These are phyloP conservation scores for Ia io DNA, from an alignment of 2,113 vertebrate species.

Conservation along the genomic window DNA sequence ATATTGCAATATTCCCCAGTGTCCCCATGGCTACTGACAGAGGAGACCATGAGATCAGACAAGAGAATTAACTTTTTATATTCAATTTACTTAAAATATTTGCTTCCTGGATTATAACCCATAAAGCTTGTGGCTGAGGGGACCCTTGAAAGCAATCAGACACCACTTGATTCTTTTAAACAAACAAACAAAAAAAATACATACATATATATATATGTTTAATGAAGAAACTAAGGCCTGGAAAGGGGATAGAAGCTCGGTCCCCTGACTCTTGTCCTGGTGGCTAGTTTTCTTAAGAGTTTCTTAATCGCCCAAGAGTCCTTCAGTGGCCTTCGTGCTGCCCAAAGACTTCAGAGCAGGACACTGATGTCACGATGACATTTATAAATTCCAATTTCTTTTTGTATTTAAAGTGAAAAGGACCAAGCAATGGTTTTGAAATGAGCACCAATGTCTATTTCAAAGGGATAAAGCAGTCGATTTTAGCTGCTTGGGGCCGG, in stretches of 20 bases:
- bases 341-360: not conserved
- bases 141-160: not conserved
- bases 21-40: not conserved
- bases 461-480: not conserved
- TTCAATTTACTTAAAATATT: conserved; percentile 54
- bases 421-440: not conserved
- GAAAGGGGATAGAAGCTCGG: not conserved
- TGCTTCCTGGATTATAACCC: not conserved
- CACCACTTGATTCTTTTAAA: not conserved
- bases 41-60: not conserved
- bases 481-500: not conserved
- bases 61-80: not conserved
- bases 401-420: not conserved
- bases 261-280: not conserved
- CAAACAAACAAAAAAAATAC: no score
- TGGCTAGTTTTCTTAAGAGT: not conserved
- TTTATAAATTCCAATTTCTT: not conserved
- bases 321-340: not conserved
- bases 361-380: not conserved
- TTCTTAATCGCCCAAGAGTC: not conserved
- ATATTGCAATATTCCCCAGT: not conserved
- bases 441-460: not conserved
- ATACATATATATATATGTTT: no score
- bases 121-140: not conserved
- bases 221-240: not conserved